Evolutionary conservation across 2,888 invertebrate genomes (phyloP).

Genomic region (Teinopalpus imperialis): DNA sequence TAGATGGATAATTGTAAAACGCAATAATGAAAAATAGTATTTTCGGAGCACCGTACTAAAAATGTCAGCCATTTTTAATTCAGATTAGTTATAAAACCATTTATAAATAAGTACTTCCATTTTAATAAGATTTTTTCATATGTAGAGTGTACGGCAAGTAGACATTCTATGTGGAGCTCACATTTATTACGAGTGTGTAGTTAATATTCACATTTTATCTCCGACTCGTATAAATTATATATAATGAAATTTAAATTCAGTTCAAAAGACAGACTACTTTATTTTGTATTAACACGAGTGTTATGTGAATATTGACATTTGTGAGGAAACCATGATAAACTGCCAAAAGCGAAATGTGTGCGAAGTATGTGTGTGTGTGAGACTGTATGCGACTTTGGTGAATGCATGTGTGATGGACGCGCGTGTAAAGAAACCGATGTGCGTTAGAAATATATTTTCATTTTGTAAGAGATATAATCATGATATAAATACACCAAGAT

Average conservation of each 20-base stretch:
- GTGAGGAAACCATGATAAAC: conserved; percentile 65
- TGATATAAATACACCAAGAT: conserved; percentile 75
- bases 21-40: conserved; percentile 63
- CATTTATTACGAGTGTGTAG: conserved; percentile 46
- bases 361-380: conserved; percentile 33
- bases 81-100: conserved; percentile 69
- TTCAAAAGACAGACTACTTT: conserved; percentile 35
- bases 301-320: conserved; percentile 69
- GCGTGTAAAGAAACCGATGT: conserved; percentile 37
- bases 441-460: conserved; percentile 54
- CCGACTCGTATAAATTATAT: conserved; percentile 38
- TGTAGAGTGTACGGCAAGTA: conserved; percentile 70
- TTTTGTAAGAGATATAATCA: conserved; percentile 73
- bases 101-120: conserved; percentile 78
- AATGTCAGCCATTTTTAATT: conserved; percentile 77
- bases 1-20: conserved; percentile 59
- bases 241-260: conserved; percentile 38
- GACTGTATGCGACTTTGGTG: conserved; percentile 36
- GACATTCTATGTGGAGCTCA: conserved; percentile 62
- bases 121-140: conserved; percentile 76
- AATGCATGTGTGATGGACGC: conserved; percentile 31
- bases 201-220: conserved; percentile 67
- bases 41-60: conserved; percentile 65
- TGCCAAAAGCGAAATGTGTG: conserved; percentile 71
- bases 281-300: conserved; percentile 50